Evolutionary conservation across 2,113 vertebrate genomes (phyloP), one percentile per base, ranked within the genome.

Genomic region (Tamias sibiricus): DNA sequence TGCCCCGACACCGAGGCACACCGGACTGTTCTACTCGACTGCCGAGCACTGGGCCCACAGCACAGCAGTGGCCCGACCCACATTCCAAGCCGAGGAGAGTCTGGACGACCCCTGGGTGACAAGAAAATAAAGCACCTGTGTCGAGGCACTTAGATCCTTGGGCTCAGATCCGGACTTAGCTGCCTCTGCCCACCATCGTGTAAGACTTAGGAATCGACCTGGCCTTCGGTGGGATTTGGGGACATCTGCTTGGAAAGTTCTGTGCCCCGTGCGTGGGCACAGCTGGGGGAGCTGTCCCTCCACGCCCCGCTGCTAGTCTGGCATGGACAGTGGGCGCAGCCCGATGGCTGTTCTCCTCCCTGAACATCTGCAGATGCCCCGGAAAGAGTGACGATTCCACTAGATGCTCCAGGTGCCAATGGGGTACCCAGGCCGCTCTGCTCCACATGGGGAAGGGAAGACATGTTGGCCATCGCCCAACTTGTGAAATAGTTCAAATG

Each of bases 351-450:
- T 54, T 69, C 4, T 71, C 62, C 20, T 66, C 87, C 40, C 16
- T 20, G 32, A 81, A 17, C 37, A 42, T 49, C 59, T 74, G 35
- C 52, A 6, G 52, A 77, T 44, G 49, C 64, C 26, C 69, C 52
- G n/a, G 17, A 71, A 71, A 86, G 35, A 32, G 76, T 54, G 44
- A 30, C 59, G 93, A 72, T 22, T 49, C 54, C 32, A 52, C 44
- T 1, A 0, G 6, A 19, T 0, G 1, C 59, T 30, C 30, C 14
- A 1, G 40, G 44, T 1, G 14, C 71, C 35, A 52, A 62, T 2
- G 0, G 1, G 0, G 0, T 13, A 69, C 0, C 40, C 0, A 26
- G 35, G 35, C 19, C 2, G 42, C 89, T 47, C 59, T 32, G 7
- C 6, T 28, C 42, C 54, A n/a, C 17, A 28, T 35, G 24, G 74